Base-by-base conservation (phyloP, 2,113 vertebrate species). In the Aptenodytes patagonicus region DNA sequence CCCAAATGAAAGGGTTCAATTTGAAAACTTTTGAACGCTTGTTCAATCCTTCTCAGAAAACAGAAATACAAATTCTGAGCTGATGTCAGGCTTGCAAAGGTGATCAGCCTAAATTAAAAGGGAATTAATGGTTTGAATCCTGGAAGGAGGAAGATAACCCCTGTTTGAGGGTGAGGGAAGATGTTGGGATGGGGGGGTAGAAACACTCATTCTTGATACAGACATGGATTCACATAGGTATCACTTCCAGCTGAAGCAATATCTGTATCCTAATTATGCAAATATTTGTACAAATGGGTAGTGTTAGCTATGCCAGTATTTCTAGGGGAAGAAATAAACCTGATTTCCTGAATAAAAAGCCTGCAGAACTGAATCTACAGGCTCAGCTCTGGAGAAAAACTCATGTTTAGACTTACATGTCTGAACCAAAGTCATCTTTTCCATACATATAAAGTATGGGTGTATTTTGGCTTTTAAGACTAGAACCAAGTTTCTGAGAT, bases 171-270 rank as follows among this genome's bases (percentile, higher is more conserved):
- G 29, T 46, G 26, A 14, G 52, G 29, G 16, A 68, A 11, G 42
- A 8, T 38, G 29, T 14, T 40, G 32, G 13, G 3, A 18, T 6
- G 49, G 8, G 16, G 9, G 12, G 51, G 6, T 18, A 14, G 20
- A 47, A 84, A n/a, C 4, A 5, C 6, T 47, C 2, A 11, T 31
- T 38, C 65, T 40, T 65, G 28, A 11, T 52, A 17, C 11, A 25
- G 26, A 4, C 7, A 38, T 22, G 12, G 12, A 13, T 64, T 72
- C 25, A 17, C 0, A 0, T 10, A 42, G n/a, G 6, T 52, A 17
- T 36, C 5, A 1, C 17, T 69, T 65, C 17, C 21, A 71, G 36
- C 28, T 36, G 11, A 57, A 55, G 19, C 6, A 21, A 5, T 55
- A 34, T 34, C 28, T 9, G 4, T 57, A 18, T 47, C 17, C 34